Evolutionary conservation across 2,113 vertebrate genomes (phyloP).

Genomic region (Australoheros scitulus): DNA sequence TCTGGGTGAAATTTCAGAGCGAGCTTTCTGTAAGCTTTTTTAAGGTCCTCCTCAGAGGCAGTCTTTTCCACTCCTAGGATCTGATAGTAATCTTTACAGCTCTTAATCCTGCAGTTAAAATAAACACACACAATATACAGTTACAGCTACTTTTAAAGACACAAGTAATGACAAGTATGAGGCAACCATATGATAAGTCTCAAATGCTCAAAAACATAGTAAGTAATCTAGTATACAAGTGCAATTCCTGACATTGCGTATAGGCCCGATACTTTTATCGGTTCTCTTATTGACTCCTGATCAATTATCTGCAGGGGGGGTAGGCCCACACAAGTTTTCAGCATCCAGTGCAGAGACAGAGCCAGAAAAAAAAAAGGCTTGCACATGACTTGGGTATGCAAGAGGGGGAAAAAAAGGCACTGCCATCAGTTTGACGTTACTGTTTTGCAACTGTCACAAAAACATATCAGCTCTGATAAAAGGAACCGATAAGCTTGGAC

Average conservation of each 20-base stretch:
- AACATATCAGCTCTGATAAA: background rate
- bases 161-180: background rate
- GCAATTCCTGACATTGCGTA: background rate
- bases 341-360: too few relatives aligned
- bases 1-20: constrained; percentile 84
- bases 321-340: too few relatives aligned
- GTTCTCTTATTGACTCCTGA: background rate
- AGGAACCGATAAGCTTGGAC: background rate
- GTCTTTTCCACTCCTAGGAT: constrained; percentile 91
- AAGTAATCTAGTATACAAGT: background rate
- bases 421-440: background rate
- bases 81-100: constrained; percentile 97
- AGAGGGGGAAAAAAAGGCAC: too few relatives aligned
- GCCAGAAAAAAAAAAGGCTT: too few relatives aligned
- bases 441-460: background rate
- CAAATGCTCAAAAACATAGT: background rate
- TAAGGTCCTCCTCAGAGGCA: constrained; percentile 92
- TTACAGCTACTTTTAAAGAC: background rate
- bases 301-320: background rate
- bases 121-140: constrained; percentile 1
- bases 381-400: too few relatives aligned
- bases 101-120: constrained; percentile 87
- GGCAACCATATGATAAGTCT: background rate
- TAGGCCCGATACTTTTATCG: background rate
- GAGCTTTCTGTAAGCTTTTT: constrained; percentile 84